Base-by-base conservation (phyloP, 2,113 vertebrate species). In the Sander vitreus region DNA sequence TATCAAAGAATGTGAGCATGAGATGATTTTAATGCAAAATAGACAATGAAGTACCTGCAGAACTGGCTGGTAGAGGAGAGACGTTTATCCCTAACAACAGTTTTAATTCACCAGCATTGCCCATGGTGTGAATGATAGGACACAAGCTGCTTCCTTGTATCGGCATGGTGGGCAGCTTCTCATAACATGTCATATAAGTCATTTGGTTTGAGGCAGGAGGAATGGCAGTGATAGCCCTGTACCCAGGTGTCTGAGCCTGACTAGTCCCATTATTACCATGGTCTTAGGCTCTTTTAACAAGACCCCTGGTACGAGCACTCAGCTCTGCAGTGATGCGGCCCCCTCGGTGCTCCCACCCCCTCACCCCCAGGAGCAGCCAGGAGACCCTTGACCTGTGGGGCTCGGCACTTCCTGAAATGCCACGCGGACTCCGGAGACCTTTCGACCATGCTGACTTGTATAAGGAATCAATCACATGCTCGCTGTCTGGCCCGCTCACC, bases 381-480 rank as follows among this genome's bases (percentile, higher is more conserved):
- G 57, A 86, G 82, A 90, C 83, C 86, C 73, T 71, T 91, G 83
- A 92, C 83, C 92, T 50, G 50, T 71, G 50, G 74, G 76, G 76
- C 58, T 80, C 8, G 1, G 57, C 45, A 73, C 84, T 71, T 83
- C 70, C 58, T 89, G 83, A 91, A 91, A 94, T 90, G 87, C 87
- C 87, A 88, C 88, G 30, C 39, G 51, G 54, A 73, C 75, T 89
- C 77, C 6, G 2, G 82, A 93, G 88, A 89, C 91, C 85, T 91
- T 91, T 90, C 21, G 13, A 82, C 88, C 64, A 43, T 6, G 39
- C 76, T 73, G 77, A 90, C 88, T 81, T 57, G 63, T 87, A 81
- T 84, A 65, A 87, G 89, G 75, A 92, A 92, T 92, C 90, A 91
- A 92, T 92, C 84, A 87, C 67, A 3, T 48, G n/a, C 85, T 87